Conservation (phyloP, 2,888 invertebrate species). For the Doris montereyensis region DNA sequence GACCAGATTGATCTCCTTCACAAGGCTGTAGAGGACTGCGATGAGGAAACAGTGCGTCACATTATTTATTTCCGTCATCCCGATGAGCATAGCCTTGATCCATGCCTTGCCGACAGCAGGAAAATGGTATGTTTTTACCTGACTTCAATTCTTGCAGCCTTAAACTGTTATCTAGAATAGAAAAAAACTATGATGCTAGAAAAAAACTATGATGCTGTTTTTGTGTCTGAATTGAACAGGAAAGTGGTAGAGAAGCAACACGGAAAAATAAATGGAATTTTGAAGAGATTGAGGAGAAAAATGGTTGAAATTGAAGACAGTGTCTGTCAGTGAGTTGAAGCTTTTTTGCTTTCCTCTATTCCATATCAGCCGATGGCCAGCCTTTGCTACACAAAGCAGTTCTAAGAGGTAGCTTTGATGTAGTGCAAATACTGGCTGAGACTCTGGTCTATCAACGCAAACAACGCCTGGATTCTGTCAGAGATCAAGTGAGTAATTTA, state of each 20-base stretch:
- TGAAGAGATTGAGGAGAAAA: too few relatives aligned
- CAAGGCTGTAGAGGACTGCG: constrained; percentile 56
- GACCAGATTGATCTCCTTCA: constrained; percentile 53
- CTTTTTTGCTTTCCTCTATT: background rate
- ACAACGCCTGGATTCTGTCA: constrained; percentile 58
- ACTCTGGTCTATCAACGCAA: constrained; percentile 54
- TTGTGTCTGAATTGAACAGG: background rate
- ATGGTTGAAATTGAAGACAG: background rate
- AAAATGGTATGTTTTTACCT: constrained; percentile 42
- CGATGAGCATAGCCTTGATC: constrained; percentile 49
- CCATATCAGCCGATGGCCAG: constrained; percentile 58
- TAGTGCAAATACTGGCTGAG: constrained; percentile 56
- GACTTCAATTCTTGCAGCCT: background rate
- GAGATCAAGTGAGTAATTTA: constrained; percentile 64
- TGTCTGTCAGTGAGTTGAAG: background rate
- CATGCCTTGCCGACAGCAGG: constrained; percentile 56
- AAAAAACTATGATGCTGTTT: background rate
- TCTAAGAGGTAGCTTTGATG: constrained; percentile 51
- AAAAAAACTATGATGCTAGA: background rate
- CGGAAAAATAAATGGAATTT: background rate
- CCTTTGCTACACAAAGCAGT: constrained; percentile 66
- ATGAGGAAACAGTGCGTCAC: constrained; percentile 52
- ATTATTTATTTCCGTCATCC: constrained; percentile 50
- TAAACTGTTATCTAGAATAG: background rate
- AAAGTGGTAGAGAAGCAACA: background rate